Conservation (phyloP, 2,113 vertebrate species). For the Mirounga angustirostris region DNA sequence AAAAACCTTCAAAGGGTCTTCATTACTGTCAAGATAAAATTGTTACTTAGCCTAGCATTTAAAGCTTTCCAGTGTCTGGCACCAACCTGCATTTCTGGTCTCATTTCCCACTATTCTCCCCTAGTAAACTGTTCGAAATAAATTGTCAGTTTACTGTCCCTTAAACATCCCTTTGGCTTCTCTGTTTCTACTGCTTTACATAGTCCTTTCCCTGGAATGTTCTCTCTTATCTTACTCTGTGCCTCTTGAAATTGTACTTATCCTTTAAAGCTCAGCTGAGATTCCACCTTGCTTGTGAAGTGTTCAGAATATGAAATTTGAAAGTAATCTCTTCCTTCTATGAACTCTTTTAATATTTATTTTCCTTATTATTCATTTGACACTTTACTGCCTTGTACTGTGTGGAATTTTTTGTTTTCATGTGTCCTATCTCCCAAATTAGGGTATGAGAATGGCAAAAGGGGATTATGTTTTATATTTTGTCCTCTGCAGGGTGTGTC, state of each 20-base stretch:
- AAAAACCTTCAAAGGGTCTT: slow-evolving; percentile 37
- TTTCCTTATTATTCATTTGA: slow-evolving; percentile 57
- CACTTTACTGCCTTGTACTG: slow-evolving; percentile 20
- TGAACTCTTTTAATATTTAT: slow-evolving; percentile 51
- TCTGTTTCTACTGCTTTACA: neutral
- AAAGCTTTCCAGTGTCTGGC: slow-evolving; percentile 50
- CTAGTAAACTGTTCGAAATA: slow-evolving; percentile 19
- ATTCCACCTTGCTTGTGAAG: slow-evolving; percentile 46
- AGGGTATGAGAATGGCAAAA: slow-evolving; percentile 36
- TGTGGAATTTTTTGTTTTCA: slow-evolving; percentile 49
- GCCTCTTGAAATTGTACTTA: slow-evolving; percentile 2
- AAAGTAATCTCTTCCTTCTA: slow-evolving; percentile 50
- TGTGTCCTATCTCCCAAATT: neutral
- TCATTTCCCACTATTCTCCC: neutral
- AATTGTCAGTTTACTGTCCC: slow-evolving; percentile 45
- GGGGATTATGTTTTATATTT: slow-evolving; percentile 56
- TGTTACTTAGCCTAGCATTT: slow-evolving; percentile 23
- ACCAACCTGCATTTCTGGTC: slow-evolving; percentile 38
- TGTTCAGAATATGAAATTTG: slow-evolving; percentile 39
- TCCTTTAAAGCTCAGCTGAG: slow-evolving; percentile 41
- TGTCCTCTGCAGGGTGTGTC: slow-evolving; percentile 7
- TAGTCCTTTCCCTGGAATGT: slow-evolving; percentile 21
- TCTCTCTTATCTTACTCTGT: slow-evolving; percentile 12
- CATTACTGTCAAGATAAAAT: slow-evolving; percentile 56
- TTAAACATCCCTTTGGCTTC: neutral